A percentile compares a stretch with the other conserved stretches of the same genome.
Evolutionary conservation across 2,888 invertebrate species (phyloP).

Genomic region (Nebria salina): DNA sequence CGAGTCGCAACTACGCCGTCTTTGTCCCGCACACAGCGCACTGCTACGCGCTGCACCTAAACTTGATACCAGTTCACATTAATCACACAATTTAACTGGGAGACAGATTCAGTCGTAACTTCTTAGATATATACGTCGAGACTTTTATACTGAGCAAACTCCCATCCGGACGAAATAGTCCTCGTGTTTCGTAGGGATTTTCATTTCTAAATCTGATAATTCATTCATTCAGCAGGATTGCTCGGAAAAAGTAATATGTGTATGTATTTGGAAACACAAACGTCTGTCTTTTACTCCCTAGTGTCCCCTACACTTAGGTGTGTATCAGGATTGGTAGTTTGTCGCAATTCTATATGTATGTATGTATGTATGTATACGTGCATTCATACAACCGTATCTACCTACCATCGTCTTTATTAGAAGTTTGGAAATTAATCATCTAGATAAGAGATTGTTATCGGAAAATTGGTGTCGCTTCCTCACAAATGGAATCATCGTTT

Average conservation of each 20-base stretch:
- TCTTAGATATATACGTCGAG: constrained; percentile 17
- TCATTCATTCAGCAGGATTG: constrained; percentile 19
- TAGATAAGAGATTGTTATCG: constrained; percentile 51
- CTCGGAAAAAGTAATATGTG: constrained; percentile 13
- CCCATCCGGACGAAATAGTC: neutral
- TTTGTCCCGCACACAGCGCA: neutral
- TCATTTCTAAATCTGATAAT: constrained; percentile 20
- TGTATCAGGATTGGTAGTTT: neutral
- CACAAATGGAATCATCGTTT: constrained; percentile 51
- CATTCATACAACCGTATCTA: constrained; percentile 16
- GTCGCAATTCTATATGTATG: neutral
- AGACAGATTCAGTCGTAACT: constrained; percentile 25
- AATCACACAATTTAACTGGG: constrained; percentile 29
- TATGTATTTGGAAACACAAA: neutral
- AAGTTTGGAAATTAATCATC: constrained; percentile 50
- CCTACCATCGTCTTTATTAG: constrained; percentile 49
- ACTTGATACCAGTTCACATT: constrained; percentile 26
- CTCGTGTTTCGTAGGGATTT: constrained; percentile 11
- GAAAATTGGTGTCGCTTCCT: constrained; percentile 51
- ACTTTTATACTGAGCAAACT: neutral
- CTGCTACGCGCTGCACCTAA: neutral
- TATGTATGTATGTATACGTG: neutral
- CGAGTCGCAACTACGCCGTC: neutral
- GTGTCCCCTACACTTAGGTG: neutral
- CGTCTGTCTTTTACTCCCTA: constrained; percentile 9